Percentiles rank a stretch among this genome's conserved stretches.
Evolutionary conservation across 2,113 vertebrate species (phyloP).

Genomic region (Amphiprion percula): DNA sequence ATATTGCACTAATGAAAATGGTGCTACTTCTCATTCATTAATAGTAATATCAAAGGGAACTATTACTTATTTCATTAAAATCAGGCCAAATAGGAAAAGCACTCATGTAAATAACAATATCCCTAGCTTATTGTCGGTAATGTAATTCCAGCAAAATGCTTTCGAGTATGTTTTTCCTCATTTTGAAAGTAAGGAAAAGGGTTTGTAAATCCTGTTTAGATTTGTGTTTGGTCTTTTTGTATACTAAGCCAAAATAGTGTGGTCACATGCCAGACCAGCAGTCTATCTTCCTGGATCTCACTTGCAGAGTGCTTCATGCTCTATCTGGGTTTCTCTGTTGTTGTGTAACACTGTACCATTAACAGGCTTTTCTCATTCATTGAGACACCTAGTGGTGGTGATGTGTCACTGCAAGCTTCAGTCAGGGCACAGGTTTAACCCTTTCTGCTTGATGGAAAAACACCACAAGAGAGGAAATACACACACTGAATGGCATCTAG

Average conservation of each 20-base stretch:
- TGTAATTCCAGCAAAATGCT: neutral
- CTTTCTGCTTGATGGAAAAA: conserved; percentile 66
- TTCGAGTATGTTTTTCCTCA: neutral
- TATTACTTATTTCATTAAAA: too few species aligned
- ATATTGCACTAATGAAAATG: too few species aligned
- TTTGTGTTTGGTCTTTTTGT: neutral
- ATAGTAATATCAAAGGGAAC: too few species aligned
- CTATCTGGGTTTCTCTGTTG: conserved; percentile 18
- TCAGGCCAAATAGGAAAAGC: too few species aligned
- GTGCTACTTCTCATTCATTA: too few species aligned
- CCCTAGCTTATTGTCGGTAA: too few species aligned
- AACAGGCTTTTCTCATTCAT: conserved; percentile 61
- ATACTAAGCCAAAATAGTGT: neutral
- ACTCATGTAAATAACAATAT: too few species aligned
- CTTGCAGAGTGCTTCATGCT: conserved; percentile 10
- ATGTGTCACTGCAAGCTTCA: conserved; percentile 53
- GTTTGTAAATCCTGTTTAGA: neutral
- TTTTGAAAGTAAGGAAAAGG: neutral
- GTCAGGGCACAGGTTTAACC: conserved; percentile 45
- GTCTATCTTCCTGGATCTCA: conserved; percentile 5
- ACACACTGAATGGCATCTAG: neutral
- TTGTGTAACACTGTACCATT: conserved; percentile 64
- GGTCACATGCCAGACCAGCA: conserved; percentile 8
- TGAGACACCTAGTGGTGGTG: conserved; percentile 81
- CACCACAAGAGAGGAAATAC: conserved; percentile 29